Conservation (phyloP, 1,140 invertebrate genomes). For the Spodoptera frugiperda region DNA sequence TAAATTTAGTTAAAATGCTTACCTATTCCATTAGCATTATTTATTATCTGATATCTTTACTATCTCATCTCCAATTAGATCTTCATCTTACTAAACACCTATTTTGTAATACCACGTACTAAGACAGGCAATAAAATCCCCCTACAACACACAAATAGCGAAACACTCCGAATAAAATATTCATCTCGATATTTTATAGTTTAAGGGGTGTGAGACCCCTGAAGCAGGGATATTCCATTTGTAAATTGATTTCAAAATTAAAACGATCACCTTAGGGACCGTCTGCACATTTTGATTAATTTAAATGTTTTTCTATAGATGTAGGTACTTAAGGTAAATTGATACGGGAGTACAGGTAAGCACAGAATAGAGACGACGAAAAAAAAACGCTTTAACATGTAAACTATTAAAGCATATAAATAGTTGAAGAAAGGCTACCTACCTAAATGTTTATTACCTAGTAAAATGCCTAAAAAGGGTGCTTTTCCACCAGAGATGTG, state of each 20-base stretch:
- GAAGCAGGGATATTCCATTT: conserved; percentile 50
- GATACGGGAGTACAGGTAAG: neutral
- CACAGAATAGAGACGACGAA: neutral
- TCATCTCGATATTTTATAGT: conserved; percentile 60
- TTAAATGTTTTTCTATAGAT: conserved; percentile 14
- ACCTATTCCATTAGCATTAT: too few species aligned
- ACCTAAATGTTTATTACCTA: too few species aligned
- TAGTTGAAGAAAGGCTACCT: too few species aligned
- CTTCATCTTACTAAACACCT: neutral
- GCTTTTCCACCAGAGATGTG: too few species aligned
- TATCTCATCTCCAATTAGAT: too few species aligned
- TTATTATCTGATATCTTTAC: too few species aligned
- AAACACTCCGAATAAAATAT: conserved; percentile 57
- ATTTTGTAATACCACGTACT: neutral
- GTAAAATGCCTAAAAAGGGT: too few species aligned
- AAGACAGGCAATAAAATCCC: conserved; percentile 36
- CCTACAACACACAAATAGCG: neutral
- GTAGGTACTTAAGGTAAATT: neutral
- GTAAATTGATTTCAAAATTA: conserved; percentile 65
- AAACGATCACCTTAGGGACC: conserved; percentile 57
- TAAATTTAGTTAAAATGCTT: too few species aligned
- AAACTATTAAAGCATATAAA: too few species aligned
- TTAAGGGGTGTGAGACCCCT: conserved; percentile 36
- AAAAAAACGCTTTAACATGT: too few species aligned
- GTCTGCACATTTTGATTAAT: conserved; percentile 55